A percentile compares a stretch with the other conserved stretches of the same genome.
These are phyloP conservation scores for Martes flavigula DNA, from an alignment of 2,797 vertebrate species.

Conservation along the genomic window DNA sequence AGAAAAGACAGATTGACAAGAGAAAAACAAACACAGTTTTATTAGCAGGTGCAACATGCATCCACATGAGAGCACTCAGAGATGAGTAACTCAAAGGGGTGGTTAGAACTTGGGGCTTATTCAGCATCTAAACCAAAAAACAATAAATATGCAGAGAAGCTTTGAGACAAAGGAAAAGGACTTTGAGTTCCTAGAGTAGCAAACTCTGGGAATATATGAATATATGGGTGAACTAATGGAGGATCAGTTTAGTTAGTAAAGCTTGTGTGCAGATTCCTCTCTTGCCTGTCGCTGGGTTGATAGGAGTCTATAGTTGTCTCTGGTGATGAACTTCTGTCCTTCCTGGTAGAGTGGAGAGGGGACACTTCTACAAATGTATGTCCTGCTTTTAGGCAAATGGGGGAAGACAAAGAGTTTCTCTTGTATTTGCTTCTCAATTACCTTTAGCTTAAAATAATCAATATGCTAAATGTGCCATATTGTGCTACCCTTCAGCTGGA, in stretches of 20 bases:
- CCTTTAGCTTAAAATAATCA: neutral
- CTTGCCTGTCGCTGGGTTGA: neutral
- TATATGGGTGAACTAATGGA: neutral
- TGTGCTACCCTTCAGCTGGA: neutral
- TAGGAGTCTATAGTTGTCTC: neutral
- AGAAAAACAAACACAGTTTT: neutral
- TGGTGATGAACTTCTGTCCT: neutral
- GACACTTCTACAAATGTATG: neutral
- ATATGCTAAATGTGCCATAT: neutral
- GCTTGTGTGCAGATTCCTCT: neutral
- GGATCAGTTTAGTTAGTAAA: too few species aligned
- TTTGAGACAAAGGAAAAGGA: neutral
- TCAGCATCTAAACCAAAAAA: neutral
- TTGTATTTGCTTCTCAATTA: neutral
- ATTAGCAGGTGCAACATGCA: accelerated
- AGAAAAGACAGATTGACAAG: neutral
- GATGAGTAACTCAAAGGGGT: neutral
- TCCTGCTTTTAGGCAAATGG: neutral
- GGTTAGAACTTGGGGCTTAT: neutral
- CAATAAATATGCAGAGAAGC: neutral
- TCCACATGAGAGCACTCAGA: neutral
- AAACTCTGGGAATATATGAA: neutral
- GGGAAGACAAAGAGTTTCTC: neutral
- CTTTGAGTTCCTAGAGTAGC: neutral
- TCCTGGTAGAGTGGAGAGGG: neutral